These are phyloP conservation scores for Aromia moschata DNA, from an alignment of 2,888 invertebrate species.

Conservation along the genomic window DNA sequence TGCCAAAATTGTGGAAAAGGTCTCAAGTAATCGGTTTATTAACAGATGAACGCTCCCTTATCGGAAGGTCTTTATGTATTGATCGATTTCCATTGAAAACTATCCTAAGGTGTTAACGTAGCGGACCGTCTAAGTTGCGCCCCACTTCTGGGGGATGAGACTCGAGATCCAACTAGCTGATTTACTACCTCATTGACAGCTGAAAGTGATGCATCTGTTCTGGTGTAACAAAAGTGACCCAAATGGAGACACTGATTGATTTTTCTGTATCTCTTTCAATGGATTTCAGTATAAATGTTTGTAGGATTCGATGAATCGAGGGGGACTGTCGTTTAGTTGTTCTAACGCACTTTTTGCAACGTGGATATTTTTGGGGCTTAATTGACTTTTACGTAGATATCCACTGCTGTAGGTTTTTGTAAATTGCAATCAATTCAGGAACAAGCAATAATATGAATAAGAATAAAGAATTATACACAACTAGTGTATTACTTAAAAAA, in stretches of 20 bases:
- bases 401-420: neutral
- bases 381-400: neutral
- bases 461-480: too few relatives aligned
- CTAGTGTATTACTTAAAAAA: neutral
- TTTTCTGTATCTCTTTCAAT: slow-evolving; percentile 45
- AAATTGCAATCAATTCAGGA: neutral
- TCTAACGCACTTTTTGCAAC: neutral
- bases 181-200: slow-evolving; percentile 56
- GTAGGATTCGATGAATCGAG: slow-evolving; percentile 5
- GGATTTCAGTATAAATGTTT: slow-evolving; percentile 30
- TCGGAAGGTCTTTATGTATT: slow-evolving; percentile 55
- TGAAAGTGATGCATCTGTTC: slow-evolving; percentile 60
- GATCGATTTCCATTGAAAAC: slow-evolving; percentile 50
- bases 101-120: slow-evolving; percentile 46
- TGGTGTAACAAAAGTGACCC: slow-evolving; percentile 56
- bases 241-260: slow-evolving; percentile 58
- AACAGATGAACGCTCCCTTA: slow-evolving; percentile 53
- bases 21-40: slow-evolving; percentile 58
- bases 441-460: neutral
- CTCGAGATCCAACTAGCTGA: slow-evolving; percentile 34
- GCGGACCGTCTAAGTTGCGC: slow-evolving; percentile 27
- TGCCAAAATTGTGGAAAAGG: slow-evolving; percentile 47
- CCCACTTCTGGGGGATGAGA: neutral
- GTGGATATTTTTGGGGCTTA: neutral
- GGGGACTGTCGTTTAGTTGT: slow-evolving; percentile 12